Conservation (phyloP, 2,113 vertebrate species). For the Heterotis niloticus region DNA sequence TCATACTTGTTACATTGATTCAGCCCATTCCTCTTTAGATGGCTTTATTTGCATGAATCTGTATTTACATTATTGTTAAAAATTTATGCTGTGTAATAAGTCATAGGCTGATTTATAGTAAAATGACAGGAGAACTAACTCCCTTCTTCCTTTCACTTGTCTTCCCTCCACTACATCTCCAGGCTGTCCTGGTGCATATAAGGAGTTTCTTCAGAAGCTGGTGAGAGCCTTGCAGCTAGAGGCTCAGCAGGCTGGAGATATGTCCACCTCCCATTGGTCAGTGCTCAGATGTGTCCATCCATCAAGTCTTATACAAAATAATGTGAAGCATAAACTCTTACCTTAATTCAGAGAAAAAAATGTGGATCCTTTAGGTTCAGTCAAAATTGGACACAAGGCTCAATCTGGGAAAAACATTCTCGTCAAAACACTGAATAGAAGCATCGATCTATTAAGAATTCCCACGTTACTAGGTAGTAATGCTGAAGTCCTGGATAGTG, state of each 20-base stretch:
- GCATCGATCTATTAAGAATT: background rate
- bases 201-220: conserved; percentile 55
- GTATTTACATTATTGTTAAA: too few relatives aligned
- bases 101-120: too few relatives aligned
- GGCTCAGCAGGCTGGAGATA: conserved; percentile 48
- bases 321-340: too few relatives aligned
- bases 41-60: too few relatives aligned
- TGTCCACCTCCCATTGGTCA: conserved; percentile 31
- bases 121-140: too few relatives aligned
- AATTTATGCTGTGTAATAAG: too few relatives aligned
- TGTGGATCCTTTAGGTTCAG: too few relatives aligned
- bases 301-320: too few relatives aligned
- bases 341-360: too few relatives aligned
- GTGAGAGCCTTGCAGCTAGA: conserved; percentile 49
- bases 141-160: background rate
- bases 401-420: background rate
- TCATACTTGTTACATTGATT: too few relatives aligned
- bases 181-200: conserved; percentile 57
- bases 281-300: conserved; percentile 12
- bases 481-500: background rate
- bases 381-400: background rate
- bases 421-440: background rate
- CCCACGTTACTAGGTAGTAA: background rate
- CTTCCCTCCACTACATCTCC: background rate
- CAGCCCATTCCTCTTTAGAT: too few relatives aligned